Evolutionary conservation across 2,888 invertebrate species (phyloP).

Genomic region (Neoaliturus tenellus): DNA sequence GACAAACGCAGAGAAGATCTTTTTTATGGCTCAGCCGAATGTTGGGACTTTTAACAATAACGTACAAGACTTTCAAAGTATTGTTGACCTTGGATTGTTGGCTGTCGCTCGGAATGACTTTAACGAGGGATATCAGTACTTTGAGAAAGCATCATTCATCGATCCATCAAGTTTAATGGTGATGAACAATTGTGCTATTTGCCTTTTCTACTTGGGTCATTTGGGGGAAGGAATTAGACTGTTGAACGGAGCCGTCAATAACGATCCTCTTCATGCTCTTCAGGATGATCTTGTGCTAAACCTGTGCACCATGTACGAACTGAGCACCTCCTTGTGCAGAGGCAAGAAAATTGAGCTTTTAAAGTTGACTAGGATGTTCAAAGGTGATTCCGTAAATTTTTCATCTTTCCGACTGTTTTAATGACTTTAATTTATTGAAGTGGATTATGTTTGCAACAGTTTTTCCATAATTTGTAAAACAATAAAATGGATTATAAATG

Average conservation of each 20-base stretch:
- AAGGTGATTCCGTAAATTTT: constrained; percentile 79
- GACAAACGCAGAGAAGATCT: constrained; percentile 82
- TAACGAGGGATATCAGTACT: constrained; percentile 87
- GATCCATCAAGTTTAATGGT: constrained; percentile 94
- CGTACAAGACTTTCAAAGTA: constrained; percentile 78
- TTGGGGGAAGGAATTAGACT: constrained; percentile 91
- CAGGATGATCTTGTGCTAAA: constrained; percentile 93
- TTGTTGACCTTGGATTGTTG: constrained; percentile 86
- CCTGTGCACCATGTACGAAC: constrained; percentile 93
- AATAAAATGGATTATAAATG: too few species aligned
- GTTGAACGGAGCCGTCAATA: constrained; percentile 87
- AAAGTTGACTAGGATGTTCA: constrained; percentile 88
- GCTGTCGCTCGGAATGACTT: constrained; percentile 91
- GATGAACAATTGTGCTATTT: constrained; percentile 95
- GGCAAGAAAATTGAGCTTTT: constrained; percentile 91
- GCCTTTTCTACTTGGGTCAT: constrained; percentile 92
- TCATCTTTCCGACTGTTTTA: constrained; percentile 45
- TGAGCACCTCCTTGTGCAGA: constrained; percentile 92
- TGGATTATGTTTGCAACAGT: not conserved
- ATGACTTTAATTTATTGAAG: not conserved
- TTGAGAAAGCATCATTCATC: constrained; percentile 85
- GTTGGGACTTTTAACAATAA: constrained; percentile 52
- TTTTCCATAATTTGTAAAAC: too few species aligned
- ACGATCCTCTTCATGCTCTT: constrained; percentile 88
- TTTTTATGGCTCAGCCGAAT: constrained; percentile 71